Conservation (phyloP, 2,797 vertebrate genomes). For the Dipus sagitta region DNA sequence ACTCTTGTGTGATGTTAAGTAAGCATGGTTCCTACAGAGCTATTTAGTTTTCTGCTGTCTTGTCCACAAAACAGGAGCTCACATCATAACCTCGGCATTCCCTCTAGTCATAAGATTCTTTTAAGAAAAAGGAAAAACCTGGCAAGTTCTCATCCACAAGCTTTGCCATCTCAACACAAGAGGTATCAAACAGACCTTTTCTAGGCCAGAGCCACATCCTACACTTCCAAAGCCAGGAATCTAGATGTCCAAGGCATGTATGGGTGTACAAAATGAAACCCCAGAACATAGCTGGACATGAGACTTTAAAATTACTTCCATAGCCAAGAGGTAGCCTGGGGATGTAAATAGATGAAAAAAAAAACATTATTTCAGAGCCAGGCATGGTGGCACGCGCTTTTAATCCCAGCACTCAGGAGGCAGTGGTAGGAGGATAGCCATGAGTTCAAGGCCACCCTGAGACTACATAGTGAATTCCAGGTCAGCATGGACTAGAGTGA, state of each 20-base stretch:
- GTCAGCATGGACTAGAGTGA: too few species aligned
- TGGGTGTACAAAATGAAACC: too few species aligned
- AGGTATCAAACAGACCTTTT: not conserved
- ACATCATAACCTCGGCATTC: not conserved
- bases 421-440: too few species aligned
- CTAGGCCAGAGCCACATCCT: not conserved
- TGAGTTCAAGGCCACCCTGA: too few species aligned
- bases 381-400: too few species aligned
- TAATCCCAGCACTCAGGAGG: too few species aligned
- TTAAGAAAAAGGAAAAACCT: not conserved
- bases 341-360: not conserved
- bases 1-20: not conserved
- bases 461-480: too few species aligned
- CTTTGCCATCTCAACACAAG: not conserved
- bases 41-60: not conserved
- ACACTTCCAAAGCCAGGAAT: conserved; percentile 46
- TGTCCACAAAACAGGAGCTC: not conserved
- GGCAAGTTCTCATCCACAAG: not conserved
- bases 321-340: not conserved
- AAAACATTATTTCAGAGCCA: too few species aligned
- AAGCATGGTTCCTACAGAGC: not conserved
- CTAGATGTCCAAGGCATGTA: not conserved
- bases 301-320: conserved; percentile 24
- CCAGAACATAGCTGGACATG: not conserved
- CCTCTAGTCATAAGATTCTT: not conserved